Evolutionary conservation across 2,797 vertebrate species (phyloP), one percentile per base, ranked within the genome.

Genomic region (Parotocinclus haroldoi): DNA sequence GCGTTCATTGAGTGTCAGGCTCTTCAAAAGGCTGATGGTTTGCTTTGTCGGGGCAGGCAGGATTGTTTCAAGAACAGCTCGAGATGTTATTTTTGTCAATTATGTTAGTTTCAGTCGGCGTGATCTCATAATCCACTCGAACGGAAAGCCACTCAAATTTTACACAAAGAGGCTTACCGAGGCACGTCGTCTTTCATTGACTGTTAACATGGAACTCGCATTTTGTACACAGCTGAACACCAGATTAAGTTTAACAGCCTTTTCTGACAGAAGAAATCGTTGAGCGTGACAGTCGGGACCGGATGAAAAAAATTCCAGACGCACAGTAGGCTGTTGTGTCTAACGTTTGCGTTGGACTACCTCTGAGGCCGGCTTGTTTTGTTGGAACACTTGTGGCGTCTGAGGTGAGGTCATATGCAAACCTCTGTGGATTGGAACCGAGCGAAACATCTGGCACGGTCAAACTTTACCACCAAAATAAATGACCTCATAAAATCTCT

Each of bases 331-430:
- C 69, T 77, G 78, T 81, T 78, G 81, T 84, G 81, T 82, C 71
- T 85, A 76, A 84, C 79, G 74, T 45, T 3, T 40, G 77, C 71
- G 63, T 67, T 69, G 71, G 78, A 74, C 78, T 1, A 79, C 78
- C 79, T 87, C 81, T 83, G 81, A 86, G 77, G 75, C 79, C 37
- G 78, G 69, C 81, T 83, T 86, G 84, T 90, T 87, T 88, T 83
- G 2, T 27, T 79, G 64, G 71, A 58, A 80, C 72, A 80, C 82
- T 82, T 16, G 71, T 85, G 82, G 86, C 81, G 73, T 83, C 48
- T 14, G 86, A 87, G 83, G 81, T 90, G 87, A 89, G 83, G 82
- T 91, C 89, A 91, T 87, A 81, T 83, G 81, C 79, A 81, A 79
- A 82, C 83, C 63, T 80, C 84, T 79, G 77, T 78, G 86, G 83